Evolutionary conservation across 2,888 invertebrate species (phyloP), one percentile per base, ranked within the genome.

Genomic region (Mythimna pallens): DNA sequence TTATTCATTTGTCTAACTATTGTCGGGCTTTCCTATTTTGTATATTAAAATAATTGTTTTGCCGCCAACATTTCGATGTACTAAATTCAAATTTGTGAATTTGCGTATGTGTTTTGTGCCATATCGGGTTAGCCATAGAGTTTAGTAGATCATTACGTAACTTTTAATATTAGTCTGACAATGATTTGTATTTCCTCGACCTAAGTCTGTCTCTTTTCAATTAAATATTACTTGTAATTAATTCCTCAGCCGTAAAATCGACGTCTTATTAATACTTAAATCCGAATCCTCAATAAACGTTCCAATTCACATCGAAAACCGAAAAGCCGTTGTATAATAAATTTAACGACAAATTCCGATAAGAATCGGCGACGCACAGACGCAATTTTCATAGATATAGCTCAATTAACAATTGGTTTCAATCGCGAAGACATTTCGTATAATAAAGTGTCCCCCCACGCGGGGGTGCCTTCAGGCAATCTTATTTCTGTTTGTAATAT

Each of bases 391-490:
- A 95, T 94, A 96, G 96, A 96, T 96, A 96, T 94, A 93, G 94
- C 96, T 96, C 96, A 96, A 96, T 96, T 96, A 96, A 96, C 96
- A 96, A 95, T 95, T 93, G 96, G 95, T 95, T 95, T 95, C 95
- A 95, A 95, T 96, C 95, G 95, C 90, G 95, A 95, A 95, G 95
- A 95, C 95, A 94, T 94, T 94, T 93, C 89, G 93, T 92, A 92
- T 95, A 95, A 95, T 95, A 95, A 95, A 95, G 94, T 93, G 93
- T 87, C 85, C 94, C 91, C 94, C 93, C 86, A 76, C 81, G 78
- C 80, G 86, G 90, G 89, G 93, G 93, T 86, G 92, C 93, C 92
- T 91, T 88, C 87, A 92, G 92, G 94, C 95, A 94, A 94, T 95
- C 94, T 95, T 95, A 96, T 95, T 95, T 95, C 96, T 96, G 93